phyloP scores from a whole-genome alignment of 1,140 invertebrate genomes.

The Lysiphlebus fabarum region DNA sequence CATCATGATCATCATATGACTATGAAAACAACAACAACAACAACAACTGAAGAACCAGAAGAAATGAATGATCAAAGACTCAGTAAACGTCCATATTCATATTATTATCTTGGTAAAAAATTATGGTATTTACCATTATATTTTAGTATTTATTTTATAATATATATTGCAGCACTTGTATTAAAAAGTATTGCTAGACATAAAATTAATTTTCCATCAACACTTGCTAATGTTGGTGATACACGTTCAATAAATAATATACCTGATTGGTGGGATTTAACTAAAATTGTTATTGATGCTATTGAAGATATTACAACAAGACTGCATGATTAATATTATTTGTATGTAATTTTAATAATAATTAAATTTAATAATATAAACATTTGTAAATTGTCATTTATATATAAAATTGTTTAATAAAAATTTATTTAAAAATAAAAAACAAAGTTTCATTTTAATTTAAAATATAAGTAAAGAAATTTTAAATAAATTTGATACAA shows the following conservation, averaged over 20 bases:
- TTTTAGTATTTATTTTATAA: conserved; percentile 79
- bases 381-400: not conserved
- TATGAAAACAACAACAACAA: conserved; percentile 44
- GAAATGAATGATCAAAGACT: conserved; percentile 64
- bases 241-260: conserved; percentile 18
- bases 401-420: no score
- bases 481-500: no score
- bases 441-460: no score
- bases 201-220: conserved; percentile 60
- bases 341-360: conserved; percentile 1
- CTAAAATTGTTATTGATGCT: conserved; percentile 30
- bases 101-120: conserved; percentile 77
- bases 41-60: conserved; percentile 46
- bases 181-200: conserved; percentile 75
- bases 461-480: no score
- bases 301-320: conserved; percentile 27
- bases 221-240: conserved; percentile 35
- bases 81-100: conserved; percentile 71
- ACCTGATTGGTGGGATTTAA: conserved; percentile 34
- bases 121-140: conserved; percentile 79
- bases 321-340: not conserved
- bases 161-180: conserved; percentile 74
- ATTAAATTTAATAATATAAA: not conserved
- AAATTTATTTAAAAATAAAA: no score
- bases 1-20: no score